Evolutionary conservation across 2,113 vertebrate species (phyloP).

Genomic region (Sciurus niger): DNA sequence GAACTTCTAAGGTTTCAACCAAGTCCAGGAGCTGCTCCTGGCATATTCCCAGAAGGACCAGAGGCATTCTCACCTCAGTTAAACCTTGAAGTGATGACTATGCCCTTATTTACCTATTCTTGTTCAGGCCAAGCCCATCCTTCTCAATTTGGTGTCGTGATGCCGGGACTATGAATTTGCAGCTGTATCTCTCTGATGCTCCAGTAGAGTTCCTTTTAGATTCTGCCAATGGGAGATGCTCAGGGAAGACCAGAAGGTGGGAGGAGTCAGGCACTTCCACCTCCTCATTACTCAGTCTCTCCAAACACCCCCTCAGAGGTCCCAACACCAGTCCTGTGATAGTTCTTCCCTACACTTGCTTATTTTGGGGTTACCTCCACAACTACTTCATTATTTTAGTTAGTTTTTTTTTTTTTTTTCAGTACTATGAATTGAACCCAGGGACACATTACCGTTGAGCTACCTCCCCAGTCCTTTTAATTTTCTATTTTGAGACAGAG

Average conservation of each 20-base stretch:
- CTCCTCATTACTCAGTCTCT: no score
- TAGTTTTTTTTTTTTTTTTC: not conserved
- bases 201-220: not conserved
- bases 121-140: not conserved
- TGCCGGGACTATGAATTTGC: not conserved
- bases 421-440: not conserved
- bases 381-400: not conserved
- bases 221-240: not conserved
- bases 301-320: not conserved
- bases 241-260: not conserved
- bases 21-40: not conserved
- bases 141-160: not conserved
- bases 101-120: not conserved
- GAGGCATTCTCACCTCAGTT: not conserved
- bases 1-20: slow-evolving; percentile 10
- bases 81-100: not conserved
- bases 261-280: no score
- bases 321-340: not conserved
- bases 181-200: not conserved
- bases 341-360: not conserved
- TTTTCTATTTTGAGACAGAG: not conserved
- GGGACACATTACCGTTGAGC: not conserved
- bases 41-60: not conserved
- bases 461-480: not conserved
- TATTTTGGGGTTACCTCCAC: not conserved